Percentiles rank a stretch among this genome's conserved stretches.
Evolutionary conservation across 2,797 vertebrate genomes (phyloP).

Genomic region (Helicolenus hilgendorfi): DNA sequence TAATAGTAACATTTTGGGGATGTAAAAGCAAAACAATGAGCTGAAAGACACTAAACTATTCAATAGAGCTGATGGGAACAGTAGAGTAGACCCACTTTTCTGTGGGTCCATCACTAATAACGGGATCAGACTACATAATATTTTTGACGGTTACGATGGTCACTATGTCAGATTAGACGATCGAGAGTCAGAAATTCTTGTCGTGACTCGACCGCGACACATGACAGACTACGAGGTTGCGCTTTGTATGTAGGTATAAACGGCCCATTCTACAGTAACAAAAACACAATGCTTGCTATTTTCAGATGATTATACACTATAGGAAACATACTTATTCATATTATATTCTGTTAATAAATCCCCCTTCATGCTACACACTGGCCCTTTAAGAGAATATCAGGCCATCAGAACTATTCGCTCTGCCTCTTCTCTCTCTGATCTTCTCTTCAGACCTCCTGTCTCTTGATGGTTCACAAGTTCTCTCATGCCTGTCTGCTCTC

Average conservation of each 20-base stretch:
- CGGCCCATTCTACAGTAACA: no score
- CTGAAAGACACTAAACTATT: background rate
- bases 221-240: no score
- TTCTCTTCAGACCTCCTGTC: conserved; percentile 61
- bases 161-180: no score
- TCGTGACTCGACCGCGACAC: no score
- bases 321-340: no score
- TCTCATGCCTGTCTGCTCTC: conserved; percentile 77
- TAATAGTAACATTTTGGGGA: background rate
- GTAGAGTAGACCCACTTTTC: background rate
- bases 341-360: no score
- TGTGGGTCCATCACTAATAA: background rate
- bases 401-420: conserved; percentile 32
- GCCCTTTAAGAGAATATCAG: conserved; percentile 63
- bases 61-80: background rate
- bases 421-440: conserved; percentile 49
- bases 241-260: no score
- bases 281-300: no score
- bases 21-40: background rate
- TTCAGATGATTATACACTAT: no score
- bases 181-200: no score
- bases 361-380: background rate
- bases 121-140: no score
- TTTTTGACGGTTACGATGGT: no score
- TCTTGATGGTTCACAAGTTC: conserved; percentile 78